A percentile compares a stretch with the other conserved stretches of the same genome.
Conservation (phyloP, 2,888 invertebrate species). For the Plusia festucae region DNA sequence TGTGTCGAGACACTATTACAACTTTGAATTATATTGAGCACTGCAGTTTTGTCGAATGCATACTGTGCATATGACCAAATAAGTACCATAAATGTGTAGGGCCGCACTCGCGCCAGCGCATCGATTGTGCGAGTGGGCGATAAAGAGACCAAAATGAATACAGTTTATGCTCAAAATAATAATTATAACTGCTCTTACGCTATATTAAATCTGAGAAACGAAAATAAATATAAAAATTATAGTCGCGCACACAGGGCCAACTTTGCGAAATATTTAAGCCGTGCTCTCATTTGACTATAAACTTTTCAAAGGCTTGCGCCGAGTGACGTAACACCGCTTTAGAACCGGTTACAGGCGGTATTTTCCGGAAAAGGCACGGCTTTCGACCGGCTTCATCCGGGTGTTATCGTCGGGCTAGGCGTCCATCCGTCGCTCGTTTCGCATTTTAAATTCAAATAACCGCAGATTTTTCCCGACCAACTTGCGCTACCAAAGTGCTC, state of each 20-base stretch:
- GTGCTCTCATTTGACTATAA: slow-evolving; percentile 57
- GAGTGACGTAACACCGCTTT: slow-evolving; percentile 65
- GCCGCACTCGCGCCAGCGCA: slow-evolving; percentile 49
- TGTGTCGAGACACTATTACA: background rate
- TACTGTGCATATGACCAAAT: slow-evolving; percentile 50
- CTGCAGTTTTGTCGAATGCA: slow-evolving; percentile 31
- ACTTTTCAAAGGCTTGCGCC: slow-evolving; percentile 61
- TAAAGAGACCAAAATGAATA: slow-evolving; percentile 48
- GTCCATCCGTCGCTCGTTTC: slow-evolving; percentile 67
- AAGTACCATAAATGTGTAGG: slow-evolving; percentile 63
- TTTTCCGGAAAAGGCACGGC: slow-evolving; percentile 70
- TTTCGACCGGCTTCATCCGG: slow-evolving; percentile 68
- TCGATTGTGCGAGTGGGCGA: slow-evolving; percentile 55
- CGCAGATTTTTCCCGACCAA: slow-evolving; percentile 67
- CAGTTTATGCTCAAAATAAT: slow-evolving; percentile 26
- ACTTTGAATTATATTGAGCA: background rate
- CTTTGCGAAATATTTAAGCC: slow-evolving; percentile 35
- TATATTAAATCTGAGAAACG: slow-evolving; percentile 11
- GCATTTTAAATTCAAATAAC: slow-evolving; percentile 78
- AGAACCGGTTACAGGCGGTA: slow-evolving; percentile 63
- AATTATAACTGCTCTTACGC: slow-evolving; percentile 8
- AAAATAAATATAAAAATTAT: slow-evolving; percentile 8
- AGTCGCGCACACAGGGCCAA: slow-evolving; percentile 9
- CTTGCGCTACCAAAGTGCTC: slow-evolving; percentile 57
- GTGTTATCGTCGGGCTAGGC: slow-evolving; percentile 68